phyloP scores from a whole-genome alignment of 2,888 invertebrate genomes.

The Parapristionchus giblindavisi region DNA sequence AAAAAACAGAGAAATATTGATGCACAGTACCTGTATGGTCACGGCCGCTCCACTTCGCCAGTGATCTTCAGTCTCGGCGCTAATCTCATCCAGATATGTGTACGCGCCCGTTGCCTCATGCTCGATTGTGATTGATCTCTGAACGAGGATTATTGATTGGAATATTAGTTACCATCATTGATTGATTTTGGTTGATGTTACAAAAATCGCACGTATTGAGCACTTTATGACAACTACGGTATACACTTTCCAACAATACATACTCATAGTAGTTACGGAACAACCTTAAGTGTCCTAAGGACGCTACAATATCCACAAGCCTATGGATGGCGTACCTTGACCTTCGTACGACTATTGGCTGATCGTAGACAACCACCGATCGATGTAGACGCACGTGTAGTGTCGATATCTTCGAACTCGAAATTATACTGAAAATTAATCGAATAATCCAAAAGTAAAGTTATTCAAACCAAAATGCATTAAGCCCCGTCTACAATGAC shows the following conservation, averaged over 20 bases:
- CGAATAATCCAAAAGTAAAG: background rate
- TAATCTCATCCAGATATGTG: constrained; percentile 54
- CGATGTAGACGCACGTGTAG: background rate
- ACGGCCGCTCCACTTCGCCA: constrained; percentile 34
- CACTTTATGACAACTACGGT: no score
- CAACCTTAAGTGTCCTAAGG: background rate
- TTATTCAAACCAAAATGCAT: constrained; percentile 30
- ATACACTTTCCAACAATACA: no score
- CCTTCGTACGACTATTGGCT: no score
- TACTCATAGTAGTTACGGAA: background rate
- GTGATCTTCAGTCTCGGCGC: constrained; percentile 37
- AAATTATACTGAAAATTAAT: constrained; percentile 47
- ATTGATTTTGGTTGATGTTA: no score
- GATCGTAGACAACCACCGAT: no score
- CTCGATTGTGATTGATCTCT: constrained; percentile 53
- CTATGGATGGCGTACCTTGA: constrained; percentile 38
- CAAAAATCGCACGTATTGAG: no score
- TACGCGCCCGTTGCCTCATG: constrained; percentile 51
- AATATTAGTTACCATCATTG: no score
- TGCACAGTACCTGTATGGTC: constrained; percentile 17
- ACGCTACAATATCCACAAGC: background rate
- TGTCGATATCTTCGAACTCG: constrained; percentile 50
- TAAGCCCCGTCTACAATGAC: background rate
- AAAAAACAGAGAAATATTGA: background rate
- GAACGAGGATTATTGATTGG: no score